phyloP scores from a whole-genome alignment of 30 jellyfish, hydroid and myxozoan species.

The Sanderia malayensis region DNA sequence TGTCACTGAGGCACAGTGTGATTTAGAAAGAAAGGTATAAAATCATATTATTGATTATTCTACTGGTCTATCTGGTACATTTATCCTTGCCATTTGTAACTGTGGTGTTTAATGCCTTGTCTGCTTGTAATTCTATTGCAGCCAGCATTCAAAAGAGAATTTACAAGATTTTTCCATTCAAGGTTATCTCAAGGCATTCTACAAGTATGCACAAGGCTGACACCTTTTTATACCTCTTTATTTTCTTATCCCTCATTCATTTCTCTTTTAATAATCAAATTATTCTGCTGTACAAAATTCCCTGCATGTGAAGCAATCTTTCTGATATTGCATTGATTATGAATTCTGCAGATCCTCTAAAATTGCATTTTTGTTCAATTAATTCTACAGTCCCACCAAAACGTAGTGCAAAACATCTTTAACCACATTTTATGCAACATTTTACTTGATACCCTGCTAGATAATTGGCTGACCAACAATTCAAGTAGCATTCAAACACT shows the following conservation, averaged over 20 bases:
- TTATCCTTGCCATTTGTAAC: too few species aligned
- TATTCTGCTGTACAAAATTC: neutral
- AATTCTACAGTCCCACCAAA: neutral
- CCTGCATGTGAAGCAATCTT: neutral
- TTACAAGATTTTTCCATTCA: slow-evolving; percentile 44
- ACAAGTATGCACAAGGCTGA: slow-evolving; percentile 11
- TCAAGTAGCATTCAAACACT: neutral
- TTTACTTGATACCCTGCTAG: neutral
- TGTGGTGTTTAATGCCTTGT: too few species aligned
- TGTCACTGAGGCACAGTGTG: slow-evolving; percentile 65
- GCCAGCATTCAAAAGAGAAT: slow-evolving; percentile 57
- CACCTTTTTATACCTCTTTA: neutral
- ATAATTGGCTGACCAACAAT: neutral
- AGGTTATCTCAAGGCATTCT: slow-evolving; percentile 51
- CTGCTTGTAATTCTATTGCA: neutral
- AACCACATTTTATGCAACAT: neutral
- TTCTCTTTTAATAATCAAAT: too few species aligned
- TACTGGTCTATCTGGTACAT: too few species aligned
- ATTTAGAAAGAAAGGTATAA: slow-evolving; percentile 57
- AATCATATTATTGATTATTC: neutral
- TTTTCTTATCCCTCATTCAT: neutral
- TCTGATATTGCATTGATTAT: neutral
- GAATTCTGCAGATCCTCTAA: neutral
- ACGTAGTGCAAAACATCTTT: neutral
- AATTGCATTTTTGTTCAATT: neutral